Evolutionary conservation across 2,888 invertebrate genomes (phyloP), one percentile per base, ranked within the genome.

Genomic region (Napeogenes sylphis): DNA sequence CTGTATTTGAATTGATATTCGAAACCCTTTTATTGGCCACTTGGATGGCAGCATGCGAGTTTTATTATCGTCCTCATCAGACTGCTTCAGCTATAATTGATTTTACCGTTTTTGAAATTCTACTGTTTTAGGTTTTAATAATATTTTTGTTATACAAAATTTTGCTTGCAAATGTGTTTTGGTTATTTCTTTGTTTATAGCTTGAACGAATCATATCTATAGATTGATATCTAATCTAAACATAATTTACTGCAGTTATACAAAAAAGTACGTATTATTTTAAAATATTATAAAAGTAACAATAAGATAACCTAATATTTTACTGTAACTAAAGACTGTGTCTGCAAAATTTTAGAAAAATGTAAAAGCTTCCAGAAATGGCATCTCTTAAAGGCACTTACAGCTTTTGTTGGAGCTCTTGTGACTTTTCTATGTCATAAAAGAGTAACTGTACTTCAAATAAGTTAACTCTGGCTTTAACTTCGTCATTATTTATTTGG

Each of bases 21-120:
- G 56, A 68, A 71, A 70, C 70, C 71, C 69, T 68, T 70, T 70
- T 71, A 70, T 64, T 69, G 70, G 62, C 65, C 67, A 65, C 70
- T 65, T 58, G 65, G 63, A 66, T 62, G 56, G 59, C 58, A 60
- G 55, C 58, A 65, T 46, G 46, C 53, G 33, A 67, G 64, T 68
- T 67, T 68, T 70, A 67, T 68, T 70, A 68, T 66, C 68, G 67
- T 63, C 65, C 64, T 61, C 65, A 65, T 63, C 64, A 64, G 63
- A 63, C 61, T 54, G 59, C 59, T 63, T 63, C 61, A 62, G 57
- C 30, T 62, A 58, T 66, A 66, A 70, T 70, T 68, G 66, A 60
- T 66, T 66, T 67, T 47, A 53, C 10, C 8, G n/a, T 30, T 12
- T 51, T 30, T 4, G 30, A 30, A 51, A 30, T 30, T 51, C 12